Evolutionary conservation across 2,113 vertebrate genomes (phyloP).

Genomic region (Herpailurus yagouaroundi): DNA sequence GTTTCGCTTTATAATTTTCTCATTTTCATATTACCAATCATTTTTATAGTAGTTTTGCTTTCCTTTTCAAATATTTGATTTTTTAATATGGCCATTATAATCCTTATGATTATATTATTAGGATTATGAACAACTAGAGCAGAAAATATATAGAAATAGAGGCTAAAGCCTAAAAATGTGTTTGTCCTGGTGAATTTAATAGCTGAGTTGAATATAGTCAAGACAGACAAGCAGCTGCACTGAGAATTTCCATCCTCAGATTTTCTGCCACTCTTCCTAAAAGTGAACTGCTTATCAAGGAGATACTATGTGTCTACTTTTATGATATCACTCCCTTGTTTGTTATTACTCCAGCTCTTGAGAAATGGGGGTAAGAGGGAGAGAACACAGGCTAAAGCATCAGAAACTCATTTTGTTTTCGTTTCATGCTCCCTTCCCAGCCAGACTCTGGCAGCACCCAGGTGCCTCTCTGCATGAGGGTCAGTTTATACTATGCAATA

Average conservation of each 20-base stretch:
- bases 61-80: neutral
- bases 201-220: neutral
- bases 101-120: neutral
- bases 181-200: neutral
- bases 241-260: neutral
- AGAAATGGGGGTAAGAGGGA: neutral
- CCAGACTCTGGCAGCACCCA: neutral
- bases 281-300: neutral
- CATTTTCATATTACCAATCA: neutral
- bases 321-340: neutral
- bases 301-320: neutral
- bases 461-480: neutral
- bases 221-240: neutral
- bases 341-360: neutral
- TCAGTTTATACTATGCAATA: neutral
- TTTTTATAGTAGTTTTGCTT: slow-evolving; percentile 42
- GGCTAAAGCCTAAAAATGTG: neutral
- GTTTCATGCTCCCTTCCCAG: neutral
- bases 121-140: neutral
- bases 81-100: neutral
- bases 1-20: neutral
- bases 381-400: neutral
- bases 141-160: slow-evolving; percentile 10
- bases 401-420: neutral
- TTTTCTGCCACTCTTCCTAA: neutral